Percentiles rank a stretch among this genome's conserved stretches.
These are phyloP conservation scores for Myodes glareolus DNA, from an alignment of 2,113 vertebrate species.

Conservation along the genomic window DNA sequence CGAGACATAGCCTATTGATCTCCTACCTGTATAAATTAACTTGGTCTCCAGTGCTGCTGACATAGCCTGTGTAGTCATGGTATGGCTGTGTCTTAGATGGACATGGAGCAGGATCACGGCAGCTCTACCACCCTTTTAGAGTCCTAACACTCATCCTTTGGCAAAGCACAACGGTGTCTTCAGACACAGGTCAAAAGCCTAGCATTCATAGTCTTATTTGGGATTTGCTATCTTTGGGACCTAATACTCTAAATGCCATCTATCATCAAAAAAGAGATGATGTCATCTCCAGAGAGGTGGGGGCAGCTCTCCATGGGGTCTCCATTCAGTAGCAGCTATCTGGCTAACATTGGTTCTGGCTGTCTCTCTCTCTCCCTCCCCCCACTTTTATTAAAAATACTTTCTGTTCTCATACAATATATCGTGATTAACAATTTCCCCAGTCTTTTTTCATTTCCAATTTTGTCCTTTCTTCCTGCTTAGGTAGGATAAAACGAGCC, in stretches of 20 bases:
- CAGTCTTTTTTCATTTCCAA: neutral
- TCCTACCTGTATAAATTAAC: neutral
- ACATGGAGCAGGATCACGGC: fast-evolving
- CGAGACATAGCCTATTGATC: fast-evolving
- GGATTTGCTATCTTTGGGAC: slow-evolving; percentile 9
- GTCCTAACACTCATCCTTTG: neutral
- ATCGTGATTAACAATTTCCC: neutral
- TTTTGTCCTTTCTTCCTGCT: neutral
- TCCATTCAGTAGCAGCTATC: fast-evolving
- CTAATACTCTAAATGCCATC: neutral
- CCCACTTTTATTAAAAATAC: neutral
- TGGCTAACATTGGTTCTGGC: neutral
- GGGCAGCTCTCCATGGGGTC: neutral
- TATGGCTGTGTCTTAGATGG: fast-evolving
- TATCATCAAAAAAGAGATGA: neutral
- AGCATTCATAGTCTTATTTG: neutral
- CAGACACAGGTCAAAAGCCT: neutral
- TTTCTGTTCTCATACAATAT: neutral
- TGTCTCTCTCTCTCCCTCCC: neutral
- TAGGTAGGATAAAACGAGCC: neutral
- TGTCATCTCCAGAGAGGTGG: neutral
- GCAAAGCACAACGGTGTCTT: neutral
- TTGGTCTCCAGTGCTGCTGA: neutral
- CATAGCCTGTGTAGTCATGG: neutral
- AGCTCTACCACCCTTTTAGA: neutral